A percentile compares a stretch with the other conserved stretches of the same genome.
These are phyloP conservation scores for Nannospalax galili DNA, from an alignment of 2,113 vertebrate species.

Conservation along the genomic window DNA sequence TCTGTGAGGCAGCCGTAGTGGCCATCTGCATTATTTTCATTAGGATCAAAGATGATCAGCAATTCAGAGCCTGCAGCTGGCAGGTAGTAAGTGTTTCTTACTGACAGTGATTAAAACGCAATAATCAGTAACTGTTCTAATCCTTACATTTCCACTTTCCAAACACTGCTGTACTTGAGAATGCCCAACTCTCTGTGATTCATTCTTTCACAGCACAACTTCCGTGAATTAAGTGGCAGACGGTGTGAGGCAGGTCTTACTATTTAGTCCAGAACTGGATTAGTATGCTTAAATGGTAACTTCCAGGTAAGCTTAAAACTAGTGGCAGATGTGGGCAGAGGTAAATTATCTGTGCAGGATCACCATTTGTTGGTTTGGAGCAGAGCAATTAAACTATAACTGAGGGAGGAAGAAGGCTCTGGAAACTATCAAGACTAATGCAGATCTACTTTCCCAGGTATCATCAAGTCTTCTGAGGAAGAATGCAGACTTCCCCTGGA, in stretches of 20 bases:
- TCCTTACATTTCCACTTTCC: neutral
- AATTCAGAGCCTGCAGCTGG: neutral
- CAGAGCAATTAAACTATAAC: constrained; percentile 66
- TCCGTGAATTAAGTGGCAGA: neutral
- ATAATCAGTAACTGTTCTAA: neutral
- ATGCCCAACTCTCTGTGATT: neutral
- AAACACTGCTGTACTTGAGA: neutral
- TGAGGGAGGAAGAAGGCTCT: neutral
- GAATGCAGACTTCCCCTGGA: neutral
- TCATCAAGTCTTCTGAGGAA: constrained; percentile 13
- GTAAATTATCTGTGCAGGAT: neutral
- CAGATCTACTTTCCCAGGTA: neutral
- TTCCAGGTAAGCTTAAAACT: constrained; percentile 9
- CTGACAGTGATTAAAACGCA: neutral
- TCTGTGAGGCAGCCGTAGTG: neutral
- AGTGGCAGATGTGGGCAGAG: neutral
- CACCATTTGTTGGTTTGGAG: constrained; percentile 56
- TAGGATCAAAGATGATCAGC: neutral
- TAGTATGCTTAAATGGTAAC: constrained; percentile 50
- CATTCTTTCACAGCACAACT: neutral
- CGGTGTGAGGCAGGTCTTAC: neutral
- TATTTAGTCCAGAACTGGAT: constrained; percentile 2
- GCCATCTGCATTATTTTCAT: neutral
- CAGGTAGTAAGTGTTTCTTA: neutral
- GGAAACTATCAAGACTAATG: constrained; percentile 26